A percentile compares a stretch with the other conserved stretches of the same genome.
Evolutionary conservation across 2,113 vertebrate genomes (phyloP).

Genomic region (Numenius arquata): DNA sequence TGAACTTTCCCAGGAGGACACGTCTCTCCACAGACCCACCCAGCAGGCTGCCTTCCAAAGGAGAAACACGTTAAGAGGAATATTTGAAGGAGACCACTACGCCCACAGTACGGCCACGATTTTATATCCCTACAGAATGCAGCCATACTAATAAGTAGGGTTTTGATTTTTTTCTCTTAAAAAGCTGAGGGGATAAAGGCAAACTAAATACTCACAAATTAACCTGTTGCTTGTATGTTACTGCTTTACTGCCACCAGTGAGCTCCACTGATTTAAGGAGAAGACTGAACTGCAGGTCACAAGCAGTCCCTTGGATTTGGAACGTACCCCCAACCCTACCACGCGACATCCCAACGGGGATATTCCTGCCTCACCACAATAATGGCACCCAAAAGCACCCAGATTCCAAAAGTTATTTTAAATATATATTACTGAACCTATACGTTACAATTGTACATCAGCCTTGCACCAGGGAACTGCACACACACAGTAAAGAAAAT

Average conservation of each 20-base stretch:
- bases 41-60: neutral
- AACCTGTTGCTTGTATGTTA: neutral
- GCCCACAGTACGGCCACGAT: no score
- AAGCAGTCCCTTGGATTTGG: neutral
- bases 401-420: neutral
- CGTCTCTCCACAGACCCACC: neutral
- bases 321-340: no score
- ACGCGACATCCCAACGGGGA: no score
- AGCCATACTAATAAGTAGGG: neutral
- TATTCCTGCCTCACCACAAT: neutral
- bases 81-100: neutral
- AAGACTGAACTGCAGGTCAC: neutral
- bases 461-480: neutral
- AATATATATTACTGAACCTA: neutral
- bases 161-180: neutral
- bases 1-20: neutral
- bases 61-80: neutral
- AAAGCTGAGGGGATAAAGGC: neutral
- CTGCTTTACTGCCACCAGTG: neutral
- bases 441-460: fast-evolving
- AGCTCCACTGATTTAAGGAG: neutral
- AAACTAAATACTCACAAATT: neutral
- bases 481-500: neutral
- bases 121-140: neutral
- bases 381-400: neutral